Percentiles rank a stretch among this genome's conserved stretches.
Evolutionary conservation across 2,797 vertebrate species (phyloP).

Genomic region (Argya squamiceps): DNA sequence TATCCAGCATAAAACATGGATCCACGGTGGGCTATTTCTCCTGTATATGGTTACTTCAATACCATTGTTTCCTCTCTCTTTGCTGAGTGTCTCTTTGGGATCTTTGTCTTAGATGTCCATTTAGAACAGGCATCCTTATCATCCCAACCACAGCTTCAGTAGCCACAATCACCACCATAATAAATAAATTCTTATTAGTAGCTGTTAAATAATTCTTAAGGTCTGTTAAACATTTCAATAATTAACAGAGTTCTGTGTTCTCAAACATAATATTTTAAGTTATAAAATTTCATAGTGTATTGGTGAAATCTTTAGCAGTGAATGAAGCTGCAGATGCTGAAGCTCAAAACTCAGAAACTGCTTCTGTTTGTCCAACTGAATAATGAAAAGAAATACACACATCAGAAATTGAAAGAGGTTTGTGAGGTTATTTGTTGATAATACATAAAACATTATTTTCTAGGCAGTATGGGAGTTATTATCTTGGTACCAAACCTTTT

Average conservation of each 20-base stretch:
- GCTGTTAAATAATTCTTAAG: background rate
- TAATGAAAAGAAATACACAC: background rate
- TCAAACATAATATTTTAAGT: background rate
- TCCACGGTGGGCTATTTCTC: background rate
- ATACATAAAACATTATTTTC: background rate
- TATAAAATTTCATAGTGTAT: background rate
- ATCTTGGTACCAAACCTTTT: background rate
- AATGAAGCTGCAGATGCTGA: background rate
- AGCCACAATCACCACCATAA: background rate
- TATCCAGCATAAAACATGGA: background rate
- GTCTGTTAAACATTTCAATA: background rate
- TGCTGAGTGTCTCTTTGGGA: background rate
- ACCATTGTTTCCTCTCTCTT: background rate
- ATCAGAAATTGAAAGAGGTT: background rate
- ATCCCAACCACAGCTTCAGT: background rate
- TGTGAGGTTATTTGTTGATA: background rate
- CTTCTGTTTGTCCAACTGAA: background rate
- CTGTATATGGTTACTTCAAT: background rate
- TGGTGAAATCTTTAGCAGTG: background rate
- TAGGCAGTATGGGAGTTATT: background rate
- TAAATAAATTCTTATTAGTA: background rate
- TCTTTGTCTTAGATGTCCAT: background rate
- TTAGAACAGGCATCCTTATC: background rate
- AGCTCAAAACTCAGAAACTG: background rate
- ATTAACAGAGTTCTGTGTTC: background rate